Evolutionary conservation across 2,888 invertebrate species (phyloP), one percentile per base, ranked within the genome.

Genomic region (Boloria selene): DNA sequence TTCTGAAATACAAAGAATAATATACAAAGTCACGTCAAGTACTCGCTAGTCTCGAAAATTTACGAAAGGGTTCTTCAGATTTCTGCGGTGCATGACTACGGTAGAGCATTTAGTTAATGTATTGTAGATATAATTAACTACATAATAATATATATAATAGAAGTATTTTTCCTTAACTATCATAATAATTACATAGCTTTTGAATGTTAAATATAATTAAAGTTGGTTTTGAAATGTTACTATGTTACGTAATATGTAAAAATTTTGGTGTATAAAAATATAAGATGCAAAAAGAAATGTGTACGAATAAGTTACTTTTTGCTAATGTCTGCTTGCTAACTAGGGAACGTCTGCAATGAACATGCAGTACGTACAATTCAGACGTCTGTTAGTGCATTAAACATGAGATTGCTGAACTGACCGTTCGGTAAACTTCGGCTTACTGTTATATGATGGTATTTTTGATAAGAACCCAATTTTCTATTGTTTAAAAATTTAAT

Each of bases 61-160:
- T 78, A 83, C 79, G 77, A 80, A 82, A 82, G 79, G 74, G 81
- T 81, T 78, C 79, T 81, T 75, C 77, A 83, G 78, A 82, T 81
- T 82, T 82, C 77, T 77, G 76, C 73, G 52, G 50, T 69, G 61
- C 50, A 38, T 2, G 7, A 38, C 31, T n/a, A 56, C 31, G 51
- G 22, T 50, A 38, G 44, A 56, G 31, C 47, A 59, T 59, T 59
- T 49, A 59, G 49, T 54, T 31, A 47, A 53, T 53, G 42, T 56
- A 44, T 44, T 53, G n/a, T 47, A 5, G 10, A 56, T 45, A n/a
- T 5, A 7, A 44, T 44, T 17, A 38, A 18, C 16, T 16, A 0
- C n/a, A 31, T 14, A 31, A 13, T 13, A n/a, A n/a, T 31, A 10
- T 31, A 0, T n/a, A 31, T 52, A 31, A 6, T n/a, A 2, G 6